Percentiles rank a stretch among this genome's conserved stretches.
phyloP scores from a whole-genome alignment of 2,113 vertebrate species.

The Sinocyclocheilus maitianheensis region DNA sequence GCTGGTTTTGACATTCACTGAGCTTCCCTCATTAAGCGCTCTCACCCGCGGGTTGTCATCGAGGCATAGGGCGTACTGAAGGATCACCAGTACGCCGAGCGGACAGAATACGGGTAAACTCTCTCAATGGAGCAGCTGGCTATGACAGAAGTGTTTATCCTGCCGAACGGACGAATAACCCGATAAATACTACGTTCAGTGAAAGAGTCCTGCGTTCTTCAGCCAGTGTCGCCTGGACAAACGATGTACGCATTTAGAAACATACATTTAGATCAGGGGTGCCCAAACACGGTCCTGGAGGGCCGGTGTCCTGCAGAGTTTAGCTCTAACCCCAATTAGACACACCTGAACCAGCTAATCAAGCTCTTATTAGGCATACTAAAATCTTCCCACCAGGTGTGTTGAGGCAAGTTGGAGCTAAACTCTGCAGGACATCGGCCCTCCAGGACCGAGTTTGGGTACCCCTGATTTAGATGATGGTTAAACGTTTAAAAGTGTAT shows the following conservation, averaged over 20 bases:
- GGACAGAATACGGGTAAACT: not conserved
- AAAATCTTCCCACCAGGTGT: no score
- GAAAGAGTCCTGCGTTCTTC: not conserved
- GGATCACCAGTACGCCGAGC: slow-evolving; percentile 14
- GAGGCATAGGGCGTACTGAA: not conserved
- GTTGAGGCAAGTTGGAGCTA: no score
- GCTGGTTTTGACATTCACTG: slow-evolving; percentile 49
- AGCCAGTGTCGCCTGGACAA: not conserved
- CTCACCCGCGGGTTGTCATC: slow-evolving; percentile 30
- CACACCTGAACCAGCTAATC: no score
- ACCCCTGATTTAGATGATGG: not conserved
- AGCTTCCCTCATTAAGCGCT: slow-evolving; percentile 45
- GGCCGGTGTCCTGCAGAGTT: no score
- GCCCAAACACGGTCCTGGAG: no score
- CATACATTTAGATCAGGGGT: not conserved
- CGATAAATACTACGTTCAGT: not conserved
- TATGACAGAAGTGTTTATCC: not conserved
- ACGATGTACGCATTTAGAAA: not conserved
- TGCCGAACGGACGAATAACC: not conserved
- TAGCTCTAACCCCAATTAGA: no score
- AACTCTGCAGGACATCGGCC: no score
- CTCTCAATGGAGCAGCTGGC: slow-evolving; percentile 5
- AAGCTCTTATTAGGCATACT: no score
- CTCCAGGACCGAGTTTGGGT: no score
- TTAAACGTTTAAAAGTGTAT: not conserved